Evolutionary conservation across 2,888 invertebrate genomes (phyloP), one percentile per base, ranked within the genome.

Genomic region (Xestia ashworthii): DNA sequence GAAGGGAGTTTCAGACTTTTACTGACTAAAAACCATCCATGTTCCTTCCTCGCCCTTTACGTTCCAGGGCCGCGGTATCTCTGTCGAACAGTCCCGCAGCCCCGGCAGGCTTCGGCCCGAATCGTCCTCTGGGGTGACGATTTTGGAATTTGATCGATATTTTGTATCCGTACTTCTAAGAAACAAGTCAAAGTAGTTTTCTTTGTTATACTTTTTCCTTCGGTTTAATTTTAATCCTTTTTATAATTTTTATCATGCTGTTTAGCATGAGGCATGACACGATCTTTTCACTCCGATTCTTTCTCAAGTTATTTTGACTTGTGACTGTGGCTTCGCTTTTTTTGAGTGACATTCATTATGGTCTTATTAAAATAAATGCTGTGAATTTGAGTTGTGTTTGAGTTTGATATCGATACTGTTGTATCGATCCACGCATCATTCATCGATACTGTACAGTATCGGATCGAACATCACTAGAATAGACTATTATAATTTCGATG

Each of bases 401-500:
- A 32, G 32, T 32, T 32, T 32, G 41, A 65, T 14, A 65, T 19
- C 11, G 32, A 11, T 14, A 41, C 64, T 41, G 22, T 41, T 14
- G 14, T 41, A 44, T 65, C n/a, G n/a, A 65, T 65, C 3, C 8
- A 8, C n/a, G 14, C 11, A 38, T 8, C 16, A 14, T 44, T 3
- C 1, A 65, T n/a, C 65, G 65, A 62, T 22, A 41, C n/a, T 41
- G 0, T 14, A 64, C n/a, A 41, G 14, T 62, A 62, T 64, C 41
- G 41, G 6, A n/a, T 6, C 12, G 41, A 3, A 0, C 64, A 65
- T 65, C 65, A 65, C 65, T 65, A 65, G 9, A 44, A 65, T 44
- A 86, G 89, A 83, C 92, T 79, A 93, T 94, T 95, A 93, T 92
- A 92, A 94, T 93, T 93, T 92, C 91, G 91, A 92, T 93, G 91